Evolutionary conservation across 1,140 invertebrate genomes (phyloP).

Genomic region (Goniozus legneri): DNA sequence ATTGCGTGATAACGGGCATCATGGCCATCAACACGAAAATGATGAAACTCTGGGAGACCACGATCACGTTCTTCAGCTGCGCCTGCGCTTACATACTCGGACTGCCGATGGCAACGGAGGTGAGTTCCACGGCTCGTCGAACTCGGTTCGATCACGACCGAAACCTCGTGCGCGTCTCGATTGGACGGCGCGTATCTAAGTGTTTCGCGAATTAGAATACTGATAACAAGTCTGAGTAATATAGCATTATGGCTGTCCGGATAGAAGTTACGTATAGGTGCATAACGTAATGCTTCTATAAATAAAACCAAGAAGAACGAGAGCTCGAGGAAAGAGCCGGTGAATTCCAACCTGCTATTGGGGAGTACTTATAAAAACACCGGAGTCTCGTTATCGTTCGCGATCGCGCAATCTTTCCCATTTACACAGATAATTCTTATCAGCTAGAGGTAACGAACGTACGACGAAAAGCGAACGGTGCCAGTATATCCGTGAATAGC

Average conservation of each 20-base stretch:
- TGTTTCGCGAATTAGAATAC: too few relatives aligned
- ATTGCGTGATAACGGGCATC: constrained; percentile 77
- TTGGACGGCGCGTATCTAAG: too few relatives aligned
- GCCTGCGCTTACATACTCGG: constrained; percentile 80
- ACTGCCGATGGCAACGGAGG: constrained; percentile 84
- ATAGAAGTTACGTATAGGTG: too few relatives aligned
- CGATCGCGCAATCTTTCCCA: neutral
- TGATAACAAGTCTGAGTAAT: too few relatives aligned
- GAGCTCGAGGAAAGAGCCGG: too few relatives aligned
- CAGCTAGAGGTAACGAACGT: neutral
- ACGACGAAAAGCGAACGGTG: constrained; percentile 12
- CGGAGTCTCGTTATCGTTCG: too few relatives aligned
- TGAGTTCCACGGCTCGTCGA: constrained; percentile 43
- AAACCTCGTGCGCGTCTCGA: neutral
- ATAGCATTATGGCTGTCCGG: too few relatives aligned
- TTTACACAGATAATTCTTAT: constrained; percentile 23
- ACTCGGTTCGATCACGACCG: neutral
- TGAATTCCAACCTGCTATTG: too few relatives aligned
- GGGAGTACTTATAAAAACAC: too few relatives aligned
- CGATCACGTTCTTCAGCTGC: constrained; percentile 82
- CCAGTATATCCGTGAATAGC: neutral
- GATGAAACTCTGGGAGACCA: constrained; percentile 75
- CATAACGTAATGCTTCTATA: too few relatives aligned
- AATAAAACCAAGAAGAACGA: too few relatives aligned
- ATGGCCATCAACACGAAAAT: constrained; percentile 71